These are phyloP conservation scores for Zosterops pallidus DNA, from an alignment of 2,113 vertebrate genomes.

Conservation along the genomic window DNA sequence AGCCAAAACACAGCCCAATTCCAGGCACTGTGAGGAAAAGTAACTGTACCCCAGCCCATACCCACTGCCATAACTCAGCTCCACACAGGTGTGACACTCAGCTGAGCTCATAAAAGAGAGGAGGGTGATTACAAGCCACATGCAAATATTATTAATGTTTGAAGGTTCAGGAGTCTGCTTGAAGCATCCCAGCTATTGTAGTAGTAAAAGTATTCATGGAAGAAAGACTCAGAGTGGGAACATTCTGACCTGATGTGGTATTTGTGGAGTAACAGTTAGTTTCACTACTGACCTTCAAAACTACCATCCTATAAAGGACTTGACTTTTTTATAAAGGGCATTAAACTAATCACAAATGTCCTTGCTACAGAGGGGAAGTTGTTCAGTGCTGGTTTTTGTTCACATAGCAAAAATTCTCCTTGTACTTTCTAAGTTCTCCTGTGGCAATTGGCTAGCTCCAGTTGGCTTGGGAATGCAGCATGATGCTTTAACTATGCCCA, in stretches of 20 bases:
- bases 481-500: background rate
- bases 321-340: background rate
- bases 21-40: background rate
- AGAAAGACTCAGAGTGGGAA: background rate
- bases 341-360: background rate
- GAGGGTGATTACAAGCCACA: background rate
- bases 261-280: background rate
- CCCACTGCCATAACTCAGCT: background rate
- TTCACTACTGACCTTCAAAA: background rate
- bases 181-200: background rate
- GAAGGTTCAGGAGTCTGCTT: background rate
- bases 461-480: background rate
- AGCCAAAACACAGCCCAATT: background rate
- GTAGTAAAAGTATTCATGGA: background rate
- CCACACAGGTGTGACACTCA: background rate
- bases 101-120: background rate
- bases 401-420: background rate
- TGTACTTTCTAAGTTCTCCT: background rate
- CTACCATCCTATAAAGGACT: background rate
- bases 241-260: background rate
- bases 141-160: background rate
- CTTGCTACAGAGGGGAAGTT: background rate
- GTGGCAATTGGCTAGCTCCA: background rate
- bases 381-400: background rate
- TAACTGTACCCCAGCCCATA: background rate